These are phyloP conservation scores for Polypterus senegalus DNA, from an alignment of 2,113 vertebrate species.

Conservation along the genomic window DNA sequence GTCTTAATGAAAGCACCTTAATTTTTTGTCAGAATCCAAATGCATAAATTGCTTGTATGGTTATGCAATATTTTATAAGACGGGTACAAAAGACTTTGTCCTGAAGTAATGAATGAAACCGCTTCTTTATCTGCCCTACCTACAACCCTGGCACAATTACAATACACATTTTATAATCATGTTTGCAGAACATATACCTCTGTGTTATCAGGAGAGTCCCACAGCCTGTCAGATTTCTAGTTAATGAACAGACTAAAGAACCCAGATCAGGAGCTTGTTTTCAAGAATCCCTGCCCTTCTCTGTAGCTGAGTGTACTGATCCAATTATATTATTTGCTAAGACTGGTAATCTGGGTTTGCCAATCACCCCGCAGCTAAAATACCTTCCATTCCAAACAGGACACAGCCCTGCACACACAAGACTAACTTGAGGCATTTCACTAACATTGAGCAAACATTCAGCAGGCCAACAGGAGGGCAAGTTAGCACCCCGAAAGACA, in stretches of 20 bases:
- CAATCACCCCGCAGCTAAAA: constrained; percentile 41
- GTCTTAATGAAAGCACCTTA: too few relatives aligned
- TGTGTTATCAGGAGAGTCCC: background rate
- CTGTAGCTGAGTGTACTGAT: constrained; percentile 42
- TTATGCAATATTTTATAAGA: too few relatives aligned
- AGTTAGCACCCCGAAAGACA: too few relatives aligned
- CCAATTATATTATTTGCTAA: constrained; percentile 50
- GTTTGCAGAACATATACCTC: too few relatives aligned
- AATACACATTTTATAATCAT: too few relatives aligned
- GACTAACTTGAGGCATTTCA: background rate
- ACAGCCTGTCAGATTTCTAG: constrained; percentile 16
- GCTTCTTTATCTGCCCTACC: too few relatives aligned
- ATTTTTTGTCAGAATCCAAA: too few relatives aligned
- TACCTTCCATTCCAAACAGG: constrained; percentile 34
- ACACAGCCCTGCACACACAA: background rate
- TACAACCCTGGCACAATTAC: too few relatives aligned
- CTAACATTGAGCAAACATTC: background rate
- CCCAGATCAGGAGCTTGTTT: constrained; percentile 26
- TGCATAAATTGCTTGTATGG: too few relatives aligned
- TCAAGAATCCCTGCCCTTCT: constrained; percentile 24
- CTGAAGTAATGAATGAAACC: too few relatives aligned
- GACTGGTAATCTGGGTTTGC: constrained; percentile 29
- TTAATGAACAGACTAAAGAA: constrained; percentile 21
- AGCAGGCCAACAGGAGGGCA: too few relatives aligned
- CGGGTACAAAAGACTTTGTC: too few relatives aligned